A percentile compares a stretch with the other conserved stretches of the same genome.
These are phyloP conservation scores for Polyergus mexicanus DNA, from an alignment of 1,140 invertebrate genomes.

Conservation along the genomic window DNA sequence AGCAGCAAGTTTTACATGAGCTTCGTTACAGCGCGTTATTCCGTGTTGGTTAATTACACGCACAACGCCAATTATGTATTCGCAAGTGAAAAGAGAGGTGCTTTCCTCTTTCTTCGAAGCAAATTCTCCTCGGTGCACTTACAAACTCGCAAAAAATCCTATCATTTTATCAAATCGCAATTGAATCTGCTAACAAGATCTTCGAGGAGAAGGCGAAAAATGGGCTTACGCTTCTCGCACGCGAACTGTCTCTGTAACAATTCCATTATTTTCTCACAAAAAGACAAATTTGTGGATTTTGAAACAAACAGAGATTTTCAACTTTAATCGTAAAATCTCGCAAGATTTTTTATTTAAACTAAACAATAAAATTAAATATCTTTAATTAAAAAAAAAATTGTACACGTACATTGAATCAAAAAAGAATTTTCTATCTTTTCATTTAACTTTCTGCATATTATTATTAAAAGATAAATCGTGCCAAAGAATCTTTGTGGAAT, in stretches of 20 bases:
- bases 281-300: not conserved
- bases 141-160: not conserved
- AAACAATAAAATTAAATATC: not conserved
- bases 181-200: constrained; percentile 59
- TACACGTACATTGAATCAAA: not conserved
- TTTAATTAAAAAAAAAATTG: not conserved
- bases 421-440: too few relatives aligned
- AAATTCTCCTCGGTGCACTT: not conserved
- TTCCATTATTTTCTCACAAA: not conserved
- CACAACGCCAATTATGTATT: constrained; percentile 30
- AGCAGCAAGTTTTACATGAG: constrained; percentile 48
- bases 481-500: not conserved
- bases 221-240: constrained; percentile 44
- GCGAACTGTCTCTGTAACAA: not conserved
- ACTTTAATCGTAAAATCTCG: not conserved
- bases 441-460: constrained; percentile 4
- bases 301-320: not conserved
- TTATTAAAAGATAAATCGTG: not conserved
- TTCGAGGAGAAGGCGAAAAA: constrained; percentile 47
- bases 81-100: not conserved
- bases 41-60: constrained; percentile 40
- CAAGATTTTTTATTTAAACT: not conserved
- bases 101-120: not conserved
- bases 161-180: constrained; percentile 25
- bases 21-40: constrained; percentile 53